Conservation (phyloP, 2,113 vertebrate species). For the Plectropomus leopardus region DNA sequence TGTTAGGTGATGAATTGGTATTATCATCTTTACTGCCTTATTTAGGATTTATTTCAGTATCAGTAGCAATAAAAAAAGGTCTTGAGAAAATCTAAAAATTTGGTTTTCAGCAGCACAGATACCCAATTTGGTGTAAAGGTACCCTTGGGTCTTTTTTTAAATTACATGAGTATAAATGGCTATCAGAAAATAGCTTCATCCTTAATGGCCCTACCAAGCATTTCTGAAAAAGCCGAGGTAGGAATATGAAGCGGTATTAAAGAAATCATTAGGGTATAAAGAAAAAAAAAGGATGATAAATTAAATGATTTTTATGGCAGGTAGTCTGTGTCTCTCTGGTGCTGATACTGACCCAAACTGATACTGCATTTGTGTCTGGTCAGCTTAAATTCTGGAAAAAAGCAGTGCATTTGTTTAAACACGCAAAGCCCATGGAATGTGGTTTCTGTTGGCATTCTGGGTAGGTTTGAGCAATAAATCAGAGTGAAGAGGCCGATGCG, state of each 20-base stretch:
- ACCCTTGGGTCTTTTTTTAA: slow-evolving; percentile 51
- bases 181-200: slow-evolving; percentile 43
- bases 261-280: slow-evolving; percentile 15
- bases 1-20: not conserved
- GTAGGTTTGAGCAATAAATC: slow-evolving; percentile 31
- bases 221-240: slow-evolving; percentile 25
- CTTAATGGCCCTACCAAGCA: slow-evolving; percentile 39
- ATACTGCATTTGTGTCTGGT: slow-evolving; percentile 7
- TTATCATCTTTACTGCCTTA: not conserved
- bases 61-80: slow-evolving; percentile 6
- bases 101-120: slow-evolving; percentile 14
- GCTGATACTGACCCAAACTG: not conserved
- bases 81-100: slow-evolving; percentile 31
- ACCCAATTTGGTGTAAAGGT: slow-evolving; percentile 1
- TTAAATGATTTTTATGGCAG: slow-evolving; percentile 7
- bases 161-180: slow-evolving; percentile 45
- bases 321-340: not conserved
- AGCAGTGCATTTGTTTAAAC: not conserved
- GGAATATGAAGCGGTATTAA: slow-evolving; percentile 32
- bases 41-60: slow-evolving; percentile 1
- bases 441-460: slow-evolving; percentile 31
- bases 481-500: slow-evolving; percentile 23
- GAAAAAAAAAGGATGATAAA: not conserved
- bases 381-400: not conserved
- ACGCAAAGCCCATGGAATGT: not conserved